Percentiles rank a stretch among this genome's conserved stretches.
These are phyloP conservation scores for Orchestia grillus DNA, from an alignment of 1,140 invertebrate genomes.

Conservation along the genomic window DNA sequence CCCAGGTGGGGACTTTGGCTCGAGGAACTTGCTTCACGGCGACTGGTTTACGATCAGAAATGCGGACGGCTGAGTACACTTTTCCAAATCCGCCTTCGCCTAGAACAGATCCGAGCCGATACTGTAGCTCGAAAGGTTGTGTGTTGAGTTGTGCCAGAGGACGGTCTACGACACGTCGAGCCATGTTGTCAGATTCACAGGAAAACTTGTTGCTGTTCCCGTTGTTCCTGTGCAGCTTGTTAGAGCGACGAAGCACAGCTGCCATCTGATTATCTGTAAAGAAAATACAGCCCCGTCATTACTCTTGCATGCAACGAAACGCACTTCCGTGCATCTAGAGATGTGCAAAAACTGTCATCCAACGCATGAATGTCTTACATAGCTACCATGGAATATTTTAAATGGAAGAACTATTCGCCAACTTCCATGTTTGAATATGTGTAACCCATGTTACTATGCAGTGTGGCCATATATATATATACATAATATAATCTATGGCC, in stretches of 20 bases:
- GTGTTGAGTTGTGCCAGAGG: slow-evolving; percentile 46
- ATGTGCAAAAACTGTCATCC: neutral
- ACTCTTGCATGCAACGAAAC: neutral
- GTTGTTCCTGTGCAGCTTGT: slow-evolving; percentile 5
- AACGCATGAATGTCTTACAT: neutral
- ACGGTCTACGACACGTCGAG: neutral
- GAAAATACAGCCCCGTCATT: neutral
- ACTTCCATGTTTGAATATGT: no score
- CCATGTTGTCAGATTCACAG: slow-evolving; percentile 5
- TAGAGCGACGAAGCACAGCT: neutral
- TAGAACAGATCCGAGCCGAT: slow-evolving; percentile 72
- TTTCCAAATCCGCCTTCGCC: slow-evolving; percentile 75
- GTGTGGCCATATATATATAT: neutral
- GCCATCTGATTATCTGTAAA: neutral
- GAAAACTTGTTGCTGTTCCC: neutral
- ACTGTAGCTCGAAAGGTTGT: slow-evolving; percentile 69
- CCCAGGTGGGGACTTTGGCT: slow-evolving; percentile 29
- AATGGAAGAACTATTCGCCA: no score
- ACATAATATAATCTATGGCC: neutral
- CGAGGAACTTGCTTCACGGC: slow-evolving; percentile 57
- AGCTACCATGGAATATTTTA: neutral
- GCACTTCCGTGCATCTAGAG: no score
- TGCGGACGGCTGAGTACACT: slow-evolving; percentile 73
- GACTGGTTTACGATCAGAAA: slow-evolving; percentile 71
- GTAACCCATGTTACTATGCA: neutral